Evolutionary conservation across 1,140 invertebrate genomes (phyloP).

Genomic region (Ceratina japonica): DNA sequence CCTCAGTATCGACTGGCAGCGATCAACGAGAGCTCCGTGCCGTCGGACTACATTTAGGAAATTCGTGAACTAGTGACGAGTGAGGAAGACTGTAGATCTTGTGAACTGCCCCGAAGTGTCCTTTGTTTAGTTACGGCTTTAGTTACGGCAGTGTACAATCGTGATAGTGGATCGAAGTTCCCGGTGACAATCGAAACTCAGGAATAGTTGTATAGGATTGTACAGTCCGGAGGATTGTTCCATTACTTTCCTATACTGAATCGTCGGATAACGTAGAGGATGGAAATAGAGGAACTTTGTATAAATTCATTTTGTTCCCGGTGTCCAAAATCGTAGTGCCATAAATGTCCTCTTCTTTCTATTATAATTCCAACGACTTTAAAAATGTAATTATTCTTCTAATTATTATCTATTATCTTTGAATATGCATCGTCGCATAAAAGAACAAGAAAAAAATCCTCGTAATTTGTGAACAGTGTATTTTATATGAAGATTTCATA

Average conservation of each 20-base stretch:
- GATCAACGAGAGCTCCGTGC: slow-evolving; percentile 83
- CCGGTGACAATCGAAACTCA: neutral
- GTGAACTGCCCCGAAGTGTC: neutral
- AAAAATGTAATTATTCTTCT: no score
- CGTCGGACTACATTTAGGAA: slow-evolving; percentile 83
- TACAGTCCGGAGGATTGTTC: neutral
- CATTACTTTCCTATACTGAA: neutral
- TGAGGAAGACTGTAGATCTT: neutral
- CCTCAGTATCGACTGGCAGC: slow-evolving; percentile 81
- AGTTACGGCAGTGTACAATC: no score
- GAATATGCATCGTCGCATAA: neutral
- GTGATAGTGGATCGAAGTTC: neutral
- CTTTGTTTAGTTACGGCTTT: neutral
- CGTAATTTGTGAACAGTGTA: neutral
- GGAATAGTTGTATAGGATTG: neutral
- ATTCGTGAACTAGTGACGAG: neutral
- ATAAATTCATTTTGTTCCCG: neutral
- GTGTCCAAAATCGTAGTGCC: slow-evolving; percentile 17
- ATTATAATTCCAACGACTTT: no score
- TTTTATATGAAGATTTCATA: neutral
- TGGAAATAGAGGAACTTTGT: neutral
- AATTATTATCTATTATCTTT: neutral
- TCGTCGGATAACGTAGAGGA: neutral
- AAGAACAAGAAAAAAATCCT: neutral
- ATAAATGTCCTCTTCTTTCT: slow-evolving; percentile 23